These are phyloP conservation scores for Sarcophaga bullata DNA, from an alignment of 1,140 invertebrate species.

Conservation along the genomic window DNA sequence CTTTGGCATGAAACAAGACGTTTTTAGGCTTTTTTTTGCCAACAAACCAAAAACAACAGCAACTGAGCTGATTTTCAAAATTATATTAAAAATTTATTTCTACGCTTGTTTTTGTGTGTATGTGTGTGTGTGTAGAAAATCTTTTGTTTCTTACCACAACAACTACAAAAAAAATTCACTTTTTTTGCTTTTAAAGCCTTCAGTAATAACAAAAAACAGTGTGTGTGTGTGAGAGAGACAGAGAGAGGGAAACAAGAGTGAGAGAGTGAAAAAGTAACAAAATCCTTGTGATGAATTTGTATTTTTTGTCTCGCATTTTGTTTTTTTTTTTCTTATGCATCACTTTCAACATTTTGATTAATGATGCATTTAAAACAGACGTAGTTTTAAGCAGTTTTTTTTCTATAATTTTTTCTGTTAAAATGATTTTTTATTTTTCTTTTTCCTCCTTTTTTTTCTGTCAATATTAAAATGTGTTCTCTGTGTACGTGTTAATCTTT, in stretches of 20 bases:
- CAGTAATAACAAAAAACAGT: neutral
- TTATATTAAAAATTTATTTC: constrained; percentile 17
- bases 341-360: constrained; percentile 56
- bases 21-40: neutral
- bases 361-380: constrained; percentile 60
- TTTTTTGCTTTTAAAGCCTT: constrained; percentile 29
- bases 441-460: constrained; percentile 44
- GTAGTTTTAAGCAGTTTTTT: constrained; percentile 14
- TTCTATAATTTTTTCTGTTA: constrained; percentile 42
- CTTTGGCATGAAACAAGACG: too few relatives aligned
- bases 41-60: too few relatives aligned
- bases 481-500: constrained; percentile 52
- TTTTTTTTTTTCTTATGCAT: neutral
- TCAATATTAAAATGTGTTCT: constrained; percentile 47
- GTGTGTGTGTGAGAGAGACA: too few relatives aligned
- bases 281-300: constrained; percentile 25
- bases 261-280: neutral
- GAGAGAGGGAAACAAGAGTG: too few relatives aligned
- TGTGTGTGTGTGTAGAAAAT: neutral
- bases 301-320: constrained; percentile 28
- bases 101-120: neutral
- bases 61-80: neutral
- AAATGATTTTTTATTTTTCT: constrained; percentile 44
- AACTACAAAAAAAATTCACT: neutral
- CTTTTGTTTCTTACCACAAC: constrained; percentile 19